Evolutionary conservation across 2,888 invertebrate species (phyloP), one percentile per base, ranked within the genome.

Genomic region (Phortica magna): DNA sequence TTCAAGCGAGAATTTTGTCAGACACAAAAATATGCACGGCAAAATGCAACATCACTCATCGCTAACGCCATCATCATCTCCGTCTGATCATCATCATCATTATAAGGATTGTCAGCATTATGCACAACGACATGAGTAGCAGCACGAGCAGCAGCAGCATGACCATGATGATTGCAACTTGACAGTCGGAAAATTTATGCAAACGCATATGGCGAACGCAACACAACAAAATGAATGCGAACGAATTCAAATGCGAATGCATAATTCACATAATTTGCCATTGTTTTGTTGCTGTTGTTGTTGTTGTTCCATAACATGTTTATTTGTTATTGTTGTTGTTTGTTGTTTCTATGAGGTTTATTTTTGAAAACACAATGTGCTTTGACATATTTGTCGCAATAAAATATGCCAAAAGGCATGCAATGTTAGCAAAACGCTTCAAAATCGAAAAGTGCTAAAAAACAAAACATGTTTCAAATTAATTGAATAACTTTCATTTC

Each of bases 211-310:
- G 81, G 80, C 83, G 85, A 79, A 78, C 82, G 43, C 19, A 68
- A 17, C 43, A 43, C 22, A 31, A 31, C 31, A 17, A 39, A 68
- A 68, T 48, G 43, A 68, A 68, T 68, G 68, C 64, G 55, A 64
- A 64, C 31, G 39, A 55, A 31, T 31, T 31, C 31, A 31, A 9
- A 14, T 48, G 19, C 22, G 79, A 84, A 84, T 85, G 83, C 85
- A 85, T 87, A 88, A 87, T 85, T 85, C 87, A 85, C 83, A 87
- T 88, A 83, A 87, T 88, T 88, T 84, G 85, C 83, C 87, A 87
- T 82, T 87, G 87, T 84, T 87, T 55, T 73, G n/a, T n/a, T 61
- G 42, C 19, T 61, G 67, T 76, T 80, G 78, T 78, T 81, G 78
- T 80, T 77, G 76, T 61, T 61, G 61, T 17, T 14, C 14, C 55